Evolutionary conservation across 1,140 invertebrate species (phyloP).

Genomic region (Drosophila sechellia): DNA sequence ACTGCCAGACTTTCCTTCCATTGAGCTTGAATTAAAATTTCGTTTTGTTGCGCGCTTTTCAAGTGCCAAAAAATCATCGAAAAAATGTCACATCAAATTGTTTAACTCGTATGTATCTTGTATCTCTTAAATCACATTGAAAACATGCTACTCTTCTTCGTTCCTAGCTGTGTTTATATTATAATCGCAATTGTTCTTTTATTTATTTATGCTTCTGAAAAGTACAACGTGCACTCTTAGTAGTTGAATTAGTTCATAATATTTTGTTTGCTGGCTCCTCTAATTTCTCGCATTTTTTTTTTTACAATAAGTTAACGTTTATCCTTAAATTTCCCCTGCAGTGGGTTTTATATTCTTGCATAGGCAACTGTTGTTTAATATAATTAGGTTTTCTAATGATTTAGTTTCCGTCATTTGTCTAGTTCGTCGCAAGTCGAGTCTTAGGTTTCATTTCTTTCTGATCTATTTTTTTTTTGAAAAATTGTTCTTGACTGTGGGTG

Average conservation of each 20-base stretch:
- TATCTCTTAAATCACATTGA: slow-evolving; percentile 77
- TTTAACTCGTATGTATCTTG: slow-evolving; percentile 44
- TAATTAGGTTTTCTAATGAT: slow-evolving; percentile 61
- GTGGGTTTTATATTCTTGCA: slow-evolving; percentile 56
- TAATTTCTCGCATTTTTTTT: slow-evolving; percentile 46
- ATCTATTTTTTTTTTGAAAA: neutral
- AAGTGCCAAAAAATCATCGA: slow-evolving; percentile 67
- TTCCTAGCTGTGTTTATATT: slow-evolving; percentile 38
- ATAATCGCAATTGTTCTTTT: slow-evolving; percentile 40
- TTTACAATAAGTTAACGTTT: slow-evolving; percentile 81
- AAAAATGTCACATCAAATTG: slow-evolving; percentile 74
- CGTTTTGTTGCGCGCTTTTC: slow-evolving; percentile 55
- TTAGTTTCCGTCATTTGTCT: slow-evolving; percentile 1
- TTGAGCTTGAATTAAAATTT: slow-evolving; percentile 59
- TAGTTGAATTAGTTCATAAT: slow-evolving; percentile 60
- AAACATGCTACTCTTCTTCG: slow-evolving; percentile 40
- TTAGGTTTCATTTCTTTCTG: neutral
- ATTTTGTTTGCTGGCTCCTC: slow-evolving; percentile 48
- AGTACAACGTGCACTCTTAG: slow-evolving; percentile 79
- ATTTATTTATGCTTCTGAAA: slow-evolving; percentile 67
- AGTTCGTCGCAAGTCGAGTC: neutral
- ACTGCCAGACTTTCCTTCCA: slow-evolving; percentile 43
- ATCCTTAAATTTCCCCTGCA: slow-evolving; percentile 43
- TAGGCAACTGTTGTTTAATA: slow-evolving; percentile 71
- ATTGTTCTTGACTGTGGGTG: slow-evolving; percentile 41